phyloP scores from a whole-genome alignment of 2,113 vertebrate species.

The Myocastor coypus region DNA sequence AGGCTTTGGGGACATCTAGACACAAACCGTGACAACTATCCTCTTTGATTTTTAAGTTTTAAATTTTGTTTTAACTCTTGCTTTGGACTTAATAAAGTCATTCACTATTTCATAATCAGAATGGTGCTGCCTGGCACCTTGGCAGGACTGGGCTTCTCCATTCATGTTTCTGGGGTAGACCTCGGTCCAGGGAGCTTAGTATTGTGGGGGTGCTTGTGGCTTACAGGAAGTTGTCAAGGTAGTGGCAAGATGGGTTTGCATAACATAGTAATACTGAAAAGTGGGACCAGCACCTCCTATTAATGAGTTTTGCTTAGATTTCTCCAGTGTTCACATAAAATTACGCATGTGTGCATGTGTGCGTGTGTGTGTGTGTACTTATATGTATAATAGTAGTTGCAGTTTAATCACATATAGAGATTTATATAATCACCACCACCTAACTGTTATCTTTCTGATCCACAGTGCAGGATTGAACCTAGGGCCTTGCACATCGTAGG shows the following conservation, averaged over 20 bases:
- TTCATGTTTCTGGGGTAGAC: background rate
- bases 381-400: background rate
- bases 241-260: background rate
- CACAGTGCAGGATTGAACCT: background rate
- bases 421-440: background rate
- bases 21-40: background rate
- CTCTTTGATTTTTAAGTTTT: background rate
- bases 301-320: background rate
- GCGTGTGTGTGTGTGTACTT: background rate
- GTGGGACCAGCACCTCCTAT: background rate
- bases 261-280: background rate
- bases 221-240: background rate
- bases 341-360: background rate
- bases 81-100: background rate
- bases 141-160: background rate
- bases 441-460: background rate
- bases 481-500: background rate
- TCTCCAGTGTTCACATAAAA: background rate
- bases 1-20: background rate
- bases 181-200: background rate
- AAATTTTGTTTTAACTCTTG: background rate
- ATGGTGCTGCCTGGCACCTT: background rate
- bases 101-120: background rate
- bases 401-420: background rate
- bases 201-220: background rate